These are phyloP conservation scores for Dynastes grantii DNA, from an alignment of 2,888 invertebrate species.

Conservation along the genomic window DNA sequence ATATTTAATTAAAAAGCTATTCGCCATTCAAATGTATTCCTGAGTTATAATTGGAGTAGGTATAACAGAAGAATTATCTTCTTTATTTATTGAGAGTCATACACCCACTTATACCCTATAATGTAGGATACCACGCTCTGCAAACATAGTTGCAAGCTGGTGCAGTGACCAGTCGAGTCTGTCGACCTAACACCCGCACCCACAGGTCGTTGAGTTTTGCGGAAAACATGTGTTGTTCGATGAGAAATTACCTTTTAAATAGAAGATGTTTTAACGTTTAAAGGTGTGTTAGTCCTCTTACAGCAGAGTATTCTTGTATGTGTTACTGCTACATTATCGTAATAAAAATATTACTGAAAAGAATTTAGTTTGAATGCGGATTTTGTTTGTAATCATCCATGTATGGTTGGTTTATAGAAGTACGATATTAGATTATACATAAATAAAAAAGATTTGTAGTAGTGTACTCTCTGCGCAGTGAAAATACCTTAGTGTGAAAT, in stretches of 20 bases:
- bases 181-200: conserved; percentile 39
- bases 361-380: too few species aligned
- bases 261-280: neutral
- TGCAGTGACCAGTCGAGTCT: conserved; percentile 34
- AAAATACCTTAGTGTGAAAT: too few species aligned
- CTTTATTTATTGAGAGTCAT: neutral
- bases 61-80: neutral
- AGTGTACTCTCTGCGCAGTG: too few species aligned
- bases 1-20: neutral
- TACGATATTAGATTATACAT: too few species aligned
- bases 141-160: conserved; percentile 25
- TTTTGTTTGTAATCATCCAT: too few species aligned
- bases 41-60: neutral
- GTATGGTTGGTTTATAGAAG: too few species aligned
- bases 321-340: too few species aligned
- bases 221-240: conserved; percentile 30
- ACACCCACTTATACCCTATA: neutral
- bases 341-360: too few species aligned
- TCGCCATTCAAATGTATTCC: neutral
- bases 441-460: too few species aligned
- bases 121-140: neutral
- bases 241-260: neutral
- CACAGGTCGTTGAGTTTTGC: conserved; percentile 2
- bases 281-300: neutral
- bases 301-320: too few species aligned